Conservation (phyloP, 1,140 invertebrate species). For the Orius insidiosus region DNA sequence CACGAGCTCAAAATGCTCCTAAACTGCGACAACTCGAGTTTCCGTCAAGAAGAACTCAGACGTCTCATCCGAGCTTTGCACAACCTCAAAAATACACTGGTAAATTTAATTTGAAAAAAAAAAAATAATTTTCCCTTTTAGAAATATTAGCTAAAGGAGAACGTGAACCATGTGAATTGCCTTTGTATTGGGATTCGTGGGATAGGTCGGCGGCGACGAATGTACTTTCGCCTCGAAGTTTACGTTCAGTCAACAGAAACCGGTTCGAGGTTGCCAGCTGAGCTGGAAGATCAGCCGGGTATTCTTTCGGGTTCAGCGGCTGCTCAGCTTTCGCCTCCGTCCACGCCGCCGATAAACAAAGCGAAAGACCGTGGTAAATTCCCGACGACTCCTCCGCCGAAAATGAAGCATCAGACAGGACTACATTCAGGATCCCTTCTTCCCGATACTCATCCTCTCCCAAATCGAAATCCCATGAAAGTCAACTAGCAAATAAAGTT, state of each 20-base stretch:
- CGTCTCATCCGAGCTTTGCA: conserved; percentile 63
- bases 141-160: conserved; percentile 42
- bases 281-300: conserved; percentile 23
- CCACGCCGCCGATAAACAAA: conserved; percentile 36
- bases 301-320: no score
- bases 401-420: conserved; percentile 46
- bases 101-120: conserved; percentile 26
- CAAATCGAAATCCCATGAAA: conserved; percentile 84
- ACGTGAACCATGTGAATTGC: conserved; percentile 35
- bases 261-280: neutral
- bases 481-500: conserved; percentile 43
- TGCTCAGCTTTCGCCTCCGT: conserved; percentile 23
- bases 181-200: conserved; percentile 88
- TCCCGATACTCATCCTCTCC: conserved; percentile 44
- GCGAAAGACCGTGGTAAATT: conserved; percentile 29
- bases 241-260: neutral
- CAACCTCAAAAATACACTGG: conserved; percentile 72
- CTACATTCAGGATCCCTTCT: conserved; percentile 29
- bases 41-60: conserved; percentile 58
- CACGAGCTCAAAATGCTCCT: conserved; percentile 60
- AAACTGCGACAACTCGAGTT: conserved; percentile 33
- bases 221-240: conserved; percentile 38
- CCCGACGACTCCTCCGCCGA: conserved; percentile 61
- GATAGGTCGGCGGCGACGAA: conserved; percentile 37
- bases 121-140: conserved; percentile 22